phyloP scores from a whole-genome alignment of 2,113 vertebrate genomes.

The Aplodontia rufa region DNA sequence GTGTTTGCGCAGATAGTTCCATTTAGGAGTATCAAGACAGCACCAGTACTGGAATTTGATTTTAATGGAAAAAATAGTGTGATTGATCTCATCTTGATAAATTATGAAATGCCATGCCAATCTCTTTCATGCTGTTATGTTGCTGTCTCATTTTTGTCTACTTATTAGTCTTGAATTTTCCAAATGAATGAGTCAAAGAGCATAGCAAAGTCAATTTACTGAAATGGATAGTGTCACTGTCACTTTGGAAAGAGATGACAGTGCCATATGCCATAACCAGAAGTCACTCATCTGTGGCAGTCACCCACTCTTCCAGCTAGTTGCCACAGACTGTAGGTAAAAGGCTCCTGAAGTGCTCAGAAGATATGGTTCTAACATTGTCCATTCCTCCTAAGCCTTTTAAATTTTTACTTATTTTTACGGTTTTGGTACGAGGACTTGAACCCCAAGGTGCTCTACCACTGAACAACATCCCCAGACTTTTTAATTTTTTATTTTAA shows the following conservation, averaged over 20 bases:
- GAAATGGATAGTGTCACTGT: background rate
- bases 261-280: background rate
- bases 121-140: background rate
- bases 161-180: background rate
- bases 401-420: no score
- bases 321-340: background rate
- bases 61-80: conserved; percentile 28
- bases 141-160: background rate
- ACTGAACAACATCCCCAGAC: no score
- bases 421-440: no score
- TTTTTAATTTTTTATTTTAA: no score
- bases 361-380: background rate
- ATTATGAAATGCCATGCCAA: conserved; percentile 7
- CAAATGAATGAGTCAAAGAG: background rate
- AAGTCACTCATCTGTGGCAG: background rate
- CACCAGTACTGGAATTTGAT: background rate
- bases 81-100: conserved; percentile 37
- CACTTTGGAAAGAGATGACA: background rate
- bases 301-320: background rate
- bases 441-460: no score
- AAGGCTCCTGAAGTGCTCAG: background rate
- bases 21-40: background rate
- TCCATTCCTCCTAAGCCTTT: background rate
- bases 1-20: background rate
- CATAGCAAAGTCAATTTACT: conserved; percentile 6